Percentiles rank a stretch among this genome's conserved stretches.
phyloP scores from a whole-genome alignment of 2,888 invertebrate genomes.

The Clepsis dumicolana region DNA sequence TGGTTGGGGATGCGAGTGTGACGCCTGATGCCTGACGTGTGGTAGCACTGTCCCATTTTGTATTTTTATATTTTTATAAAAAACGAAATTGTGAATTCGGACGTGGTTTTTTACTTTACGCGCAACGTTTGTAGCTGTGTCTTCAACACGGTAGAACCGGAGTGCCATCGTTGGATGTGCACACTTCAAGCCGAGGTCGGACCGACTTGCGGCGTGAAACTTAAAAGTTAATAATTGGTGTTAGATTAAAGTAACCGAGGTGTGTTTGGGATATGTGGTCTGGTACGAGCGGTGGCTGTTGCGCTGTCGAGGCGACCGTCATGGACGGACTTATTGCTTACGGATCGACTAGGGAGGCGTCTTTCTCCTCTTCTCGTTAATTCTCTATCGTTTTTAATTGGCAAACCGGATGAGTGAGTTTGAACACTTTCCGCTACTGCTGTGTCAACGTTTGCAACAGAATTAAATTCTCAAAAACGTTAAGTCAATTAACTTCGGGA shows the following conservation, averaged over 20 bases:
- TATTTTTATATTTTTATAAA: constrained; percentile 86
- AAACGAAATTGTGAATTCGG: constrained; percentile 81
- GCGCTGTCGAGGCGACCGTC: constrained; percentile 42
- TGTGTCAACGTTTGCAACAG: not conserved
- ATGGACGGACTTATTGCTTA: constrained; percentile 53
- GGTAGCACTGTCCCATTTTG: constrained; percentile 85
- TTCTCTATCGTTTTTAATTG: constrained; percentile 46
- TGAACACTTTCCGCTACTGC: not conserved
- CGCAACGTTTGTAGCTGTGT: constrained; percentile 70
- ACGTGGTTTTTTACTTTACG: constrained; percentile 80
- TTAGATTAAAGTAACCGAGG: constrained; percentile 73
- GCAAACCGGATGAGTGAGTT: constrained; percentile 22
- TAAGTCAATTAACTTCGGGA: not conserved
- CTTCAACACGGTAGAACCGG: constrained; percentile 31
- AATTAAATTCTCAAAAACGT: not conserved
- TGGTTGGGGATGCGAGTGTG: constrained; percentile 75
- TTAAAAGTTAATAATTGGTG: constrained; percentile 68
- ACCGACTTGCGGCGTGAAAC: constrained; percentile 32
- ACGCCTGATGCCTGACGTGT: constrained; percentile 58
- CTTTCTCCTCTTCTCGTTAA: constrained; percentile 55
- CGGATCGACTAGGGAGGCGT: constrained; percentile 60
- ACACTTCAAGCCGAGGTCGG: constrained; percentile 4
- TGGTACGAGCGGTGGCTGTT: constrained; percentile 65
- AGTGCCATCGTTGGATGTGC: not conserved
- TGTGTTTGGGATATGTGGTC: constrained; percentile 83